These are phyloP conservation scores for Donacobius atricapilla DNA, from an alignment of 2,113 vertebrate species.

Conservation along the genomic window DNA sequence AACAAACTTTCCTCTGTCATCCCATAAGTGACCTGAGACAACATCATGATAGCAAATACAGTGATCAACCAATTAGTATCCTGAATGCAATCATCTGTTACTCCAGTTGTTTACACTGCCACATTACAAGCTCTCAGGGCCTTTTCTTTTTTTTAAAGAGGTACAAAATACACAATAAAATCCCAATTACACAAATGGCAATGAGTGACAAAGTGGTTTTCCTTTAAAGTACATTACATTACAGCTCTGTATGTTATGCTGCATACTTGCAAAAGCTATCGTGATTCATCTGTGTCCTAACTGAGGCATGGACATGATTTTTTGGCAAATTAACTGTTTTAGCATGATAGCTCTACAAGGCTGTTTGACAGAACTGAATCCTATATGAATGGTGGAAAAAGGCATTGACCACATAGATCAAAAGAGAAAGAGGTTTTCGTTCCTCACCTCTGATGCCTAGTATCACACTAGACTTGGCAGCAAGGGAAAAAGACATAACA, in stretches of 20 bases:
- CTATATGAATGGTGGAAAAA: background rate
- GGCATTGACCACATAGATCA: background rate
- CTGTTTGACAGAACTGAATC: background rate
- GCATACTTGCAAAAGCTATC: background rate
- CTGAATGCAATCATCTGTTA: background rate
- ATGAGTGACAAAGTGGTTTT: background rate
- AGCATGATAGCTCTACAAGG: background rate
- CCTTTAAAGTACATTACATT: background rate
- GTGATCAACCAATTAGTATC: background rate
- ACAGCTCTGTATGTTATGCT: background rate
- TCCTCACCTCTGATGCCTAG: background rate
- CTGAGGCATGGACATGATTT: background rate
- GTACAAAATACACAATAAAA: background rate
- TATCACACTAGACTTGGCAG: background rate
- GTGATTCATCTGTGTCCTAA: background rate
- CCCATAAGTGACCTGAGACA: background rate
- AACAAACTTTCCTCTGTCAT: background rate
- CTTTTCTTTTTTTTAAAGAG: background rate
- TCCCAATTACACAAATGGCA: background rate
- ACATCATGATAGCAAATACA: rapidly evolving
- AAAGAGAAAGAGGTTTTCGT: background rate
- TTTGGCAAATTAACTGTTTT: background rate
- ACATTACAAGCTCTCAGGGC: background rate
- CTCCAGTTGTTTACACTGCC: background rate
- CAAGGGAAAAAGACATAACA: background rate